phyloP scores from a whole-genome alignment of 2,888 invertebrate genomes.

The Drosophila borealis region DNA sequence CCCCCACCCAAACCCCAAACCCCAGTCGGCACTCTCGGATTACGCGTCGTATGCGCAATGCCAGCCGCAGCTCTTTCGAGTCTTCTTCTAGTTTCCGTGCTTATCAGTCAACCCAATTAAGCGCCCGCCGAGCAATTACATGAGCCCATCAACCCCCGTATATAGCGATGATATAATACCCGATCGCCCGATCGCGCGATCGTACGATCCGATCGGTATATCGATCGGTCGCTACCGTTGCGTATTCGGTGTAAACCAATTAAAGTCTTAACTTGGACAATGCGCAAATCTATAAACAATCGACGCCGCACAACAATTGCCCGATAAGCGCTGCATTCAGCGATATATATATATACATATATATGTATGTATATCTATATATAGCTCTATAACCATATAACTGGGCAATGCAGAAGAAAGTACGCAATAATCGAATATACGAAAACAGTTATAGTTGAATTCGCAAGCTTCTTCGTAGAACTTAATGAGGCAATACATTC shows the following conservation, averaged over 20 bases:
- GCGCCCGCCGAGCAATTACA: slow-evolving; percentile 10
- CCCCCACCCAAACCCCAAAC: background rate
- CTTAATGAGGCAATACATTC: background rate
- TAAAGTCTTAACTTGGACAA: slow-evolving; percentile 47
- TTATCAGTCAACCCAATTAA: slow-evolving; percentile 39
- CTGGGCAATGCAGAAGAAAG: slow-evolving; percentile 1
- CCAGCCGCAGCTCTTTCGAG: slow-evolving; percentile 13
- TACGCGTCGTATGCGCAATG: slow-evolving; percentile 67
- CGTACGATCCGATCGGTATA: slow-evolving; percentile 17
- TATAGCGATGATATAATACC: slow-evolving; percentile 47
- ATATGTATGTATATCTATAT: slow-evolving; percentile 5
- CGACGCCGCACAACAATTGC: slow-evolving; percentile 9
- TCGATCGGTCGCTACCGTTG: slow-evolving; percentile 25
- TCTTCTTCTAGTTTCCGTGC: background rate
- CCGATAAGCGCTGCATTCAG: slow-evolving; percentile 44
- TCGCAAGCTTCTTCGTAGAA: slow-evolving; percentile 13
- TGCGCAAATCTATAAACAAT: slow-evolving; percentile 22
- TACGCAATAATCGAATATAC: slow-evolving; percentile 3
- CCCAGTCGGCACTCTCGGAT: slow-evolving; percentile 33
- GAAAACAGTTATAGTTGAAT: background rate
- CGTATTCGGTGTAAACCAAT: slow-evolving; percentile 45
- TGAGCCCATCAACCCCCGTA: slow-evolving; percentile 11
- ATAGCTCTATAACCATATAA: slow-evolving; percentile 2
- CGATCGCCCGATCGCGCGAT: slow-evolving; percentile 8
- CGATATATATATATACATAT: slow-evolving; percentile 23